These are phyloP conservation scores for Ellobius talpinus DNA, from an alignment of 2,113 vertebrate species.

Conservation along the genomic window DNA sequence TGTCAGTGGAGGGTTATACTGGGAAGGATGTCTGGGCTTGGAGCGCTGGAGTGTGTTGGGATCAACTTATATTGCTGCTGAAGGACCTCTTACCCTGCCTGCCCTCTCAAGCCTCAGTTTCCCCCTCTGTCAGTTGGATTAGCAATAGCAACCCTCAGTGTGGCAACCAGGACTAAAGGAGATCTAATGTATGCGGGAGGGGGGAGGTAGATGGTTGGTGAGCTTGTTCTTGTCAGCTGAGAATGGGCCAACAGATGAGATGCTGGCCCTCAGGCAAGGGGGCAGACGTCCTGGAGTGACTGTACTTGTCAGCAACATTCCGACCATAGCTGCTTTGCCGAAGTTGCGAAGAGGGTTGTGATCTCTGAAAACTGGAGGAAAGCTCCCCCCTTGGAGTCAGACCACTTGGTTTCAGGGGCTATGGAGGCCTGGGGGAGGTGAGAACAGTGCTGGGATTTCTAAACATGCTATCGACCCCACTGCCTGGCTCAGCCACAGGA, in stretches of 20 bases:
- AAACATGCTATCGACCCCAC: fast-evolving
- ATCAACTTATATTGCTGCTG: background rate
- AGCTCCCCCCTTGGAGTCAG: background rate
- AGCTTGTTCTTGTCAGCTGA: background rate
- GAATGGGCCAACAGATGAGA: background rate
- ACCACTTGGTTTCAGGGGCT: fast-evolving
- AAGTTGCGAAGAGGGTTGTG: too few species aligned
- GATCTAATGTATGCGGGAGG: fast-evolving
- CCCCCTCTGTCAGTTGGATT: background rate
- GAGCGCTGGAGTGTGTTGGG: background rate
- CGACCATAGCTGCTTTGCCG: background rate
- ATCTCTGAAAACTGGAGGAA: background rate
- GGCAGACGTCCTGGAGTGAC: background rate
- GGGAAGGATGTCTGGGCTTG: background rate
- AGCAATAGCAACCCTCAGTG: too few species aligned
- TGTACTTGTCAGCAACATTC: fast-evolving
- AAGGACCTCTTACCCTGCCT: too few species aligned
- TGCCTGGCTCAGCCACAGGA: background rate
- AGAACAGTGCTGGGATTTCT: too few species aligned
- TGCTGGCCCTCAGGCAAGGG: background rate
- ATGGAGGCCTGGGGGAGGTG: background rate
- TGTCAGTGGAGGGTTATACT: background rate
- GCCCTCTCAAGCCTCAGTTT: background rate
- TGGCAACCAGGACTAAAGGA: background rate
- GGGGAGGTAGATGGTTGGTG: background rate